phyloP scores from a whole-genome alignment of 2,797 vertebrate genomes.

The Coccyzus lansbergi region DNA sequence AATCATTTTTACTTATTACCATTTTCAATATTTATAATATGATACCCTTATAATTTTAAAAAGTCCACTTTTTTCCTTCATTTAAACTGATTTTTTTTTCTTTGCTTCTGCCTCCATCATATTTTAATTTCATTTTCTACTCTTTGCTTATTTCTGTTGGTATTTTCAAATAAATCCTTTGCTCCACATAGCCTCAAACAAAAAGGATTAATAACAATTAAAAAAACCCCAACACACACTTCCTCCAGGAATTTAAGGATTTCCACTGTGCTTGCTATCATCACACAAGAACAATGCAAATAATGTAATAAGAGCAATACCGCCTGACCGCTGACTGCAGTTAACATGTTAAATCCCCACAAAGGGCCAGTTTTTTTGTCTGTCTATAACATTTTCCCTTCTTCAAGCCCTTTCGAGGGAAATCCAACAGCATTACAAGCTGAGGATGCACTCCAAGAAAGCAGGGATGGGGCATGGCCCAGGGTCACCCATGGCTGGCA shows the following conservation, averaged over 20 bases:
- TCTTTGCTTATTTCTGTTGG: neutral
- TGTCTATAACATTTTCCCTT: neutral
- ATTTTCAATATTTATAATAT: neutral
- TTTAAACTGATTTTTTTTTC: neutral
- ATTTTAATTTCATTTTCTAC: neutral
- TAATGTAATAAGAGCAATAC: neutral
- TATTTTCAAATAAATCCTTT: neutral
- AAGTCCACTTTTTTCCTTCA: neutral
- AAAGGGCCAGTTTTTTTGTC: neutral
- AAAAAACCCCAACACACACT: neutral
- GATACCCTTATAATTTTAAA: neutral
- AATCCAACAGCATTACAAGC: neutral
- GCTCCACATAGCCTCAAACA: neutral
- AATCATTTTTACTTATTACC: neutral
- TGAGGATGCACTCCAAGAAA: neutral
- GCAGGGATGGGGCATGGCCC: neutral
- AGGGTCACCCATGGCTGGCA: neutral
- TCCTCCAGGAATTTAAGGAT: neutral
- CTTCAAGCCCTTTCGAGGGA: neutral
- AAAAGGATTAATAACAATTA: neutral
- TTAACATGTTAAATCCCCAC: neutral
- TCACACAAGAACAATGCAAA: neutral
- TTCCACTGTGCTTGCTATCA: neutral
- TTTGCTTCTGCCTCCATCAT: neutral
- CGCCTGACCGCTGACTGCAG: rapidly evolving